Conservation (phyloP, 2,888 invertebrate species). For the Lysandra coridon region DNA sequence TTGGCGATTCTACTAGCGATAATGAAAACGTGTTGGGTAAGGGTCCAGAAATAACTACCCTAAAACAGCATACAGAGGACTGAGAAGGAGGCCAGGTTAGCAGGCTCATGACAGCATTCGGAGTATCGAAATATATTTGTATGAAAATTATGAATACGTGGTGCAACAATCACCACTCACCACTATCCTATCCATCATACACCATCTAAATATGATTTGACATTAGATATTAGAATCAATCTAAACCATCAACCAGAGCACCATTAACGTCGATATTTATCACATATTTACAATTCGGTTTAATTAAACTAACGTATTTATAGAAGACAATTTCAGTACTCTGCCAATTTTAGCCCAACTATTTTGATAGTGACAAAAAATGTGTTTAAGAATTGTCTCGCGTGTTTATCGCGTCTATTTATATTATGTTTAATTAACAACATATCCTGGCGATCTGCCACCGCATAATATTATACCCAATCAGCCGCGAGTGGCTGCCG, state of each 20-base stretch:
- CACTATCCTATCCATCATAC: too few relatives aligned
- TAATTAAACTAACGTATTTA: not conserved
- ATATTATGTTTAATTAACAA: slow-evolving; percentile 24
- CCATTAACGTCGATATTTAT: not conserved
- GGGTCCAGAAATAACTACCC: too few relatives aligned
- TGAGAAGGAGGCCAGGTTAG: too few relatives aligned
- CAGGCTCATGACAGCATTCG: too few relatives aligned
- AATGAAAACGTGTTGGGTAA: too few relatives aligned
- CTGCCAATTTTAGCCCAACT: slow-evolving; percentile 26
- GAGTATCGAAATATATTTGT: too few relatives aligned
- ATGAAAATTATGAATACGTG: too few relatives aligned
- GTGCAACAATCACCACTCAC: too few relatives aligned
- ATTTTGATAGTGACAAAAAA: slow-evolving; percentile 21
- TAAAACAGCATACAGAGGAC: too few relatives aligned
- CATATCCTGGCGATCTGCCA: slow-evolving; percentile 25
- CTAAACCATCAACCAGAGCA: not conserved
- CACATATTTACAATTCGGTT: not conserved
- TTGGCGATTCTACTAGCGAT: too few relatives aligned
- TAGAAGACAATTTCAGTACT: slow-evolving; percentile 13
- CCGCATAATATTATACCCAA: not conserved
- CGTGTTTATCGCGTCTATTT: slow-evolving; percentile 17
- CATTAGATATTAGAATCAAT: too few relatives aligned
- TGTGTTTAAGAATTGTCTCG: slow-evolving; percentile 1
- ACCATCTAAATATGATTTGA: too few relatives aligned
- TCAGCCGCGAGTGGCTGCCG: not conserved